Percentiles rank a stretch among this genome's conserved stretches.
Evolutionary conservation across 2,113 vertebrate genomes (phyloP).

Genomic region (Cathartes aura): DNA sequence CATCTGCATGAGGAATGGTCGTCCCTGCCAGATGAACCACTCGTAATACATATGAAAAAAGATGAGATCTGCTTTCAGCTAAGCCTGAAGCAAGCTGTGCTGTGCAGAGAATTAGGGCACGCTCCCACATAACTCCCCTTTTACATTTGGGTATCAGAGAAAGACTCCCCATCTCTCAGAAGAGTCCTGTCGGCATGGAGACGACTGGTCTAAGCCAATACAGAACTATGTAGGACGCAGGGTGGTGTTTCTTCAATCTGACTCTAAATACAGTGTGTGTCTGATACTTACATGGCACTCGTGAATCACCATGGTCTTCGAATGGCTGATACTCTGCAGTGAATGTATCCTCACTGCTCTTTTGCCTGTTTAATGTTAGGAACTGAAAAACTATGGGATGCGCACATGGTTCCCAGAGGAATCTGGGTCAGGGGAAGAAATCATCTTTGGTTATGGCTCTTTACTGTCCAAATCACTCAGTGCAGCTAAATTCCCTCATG

Average conservation of each 20-base stretch:
- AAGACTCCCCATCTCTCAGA: background rate
- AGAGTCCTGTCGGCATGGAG: rapidly evolving
- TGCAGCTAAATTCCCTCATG: background rate
- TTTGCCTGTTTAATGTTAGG: background rate
- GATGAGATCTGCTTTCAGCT: background rate
- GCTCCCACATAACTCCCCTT: background rate
- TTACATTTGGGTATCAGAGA: rapidly evolving
- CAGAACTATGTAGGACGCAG: background rate
- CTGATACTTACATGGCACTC: background rate
- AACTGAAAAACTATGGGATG: background rate
- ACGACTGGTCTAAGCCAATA: rapidly evolving
- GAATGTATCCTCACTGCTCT: background rate
- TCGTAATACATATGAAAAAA: background rate
- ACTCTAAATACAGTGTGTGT: background rate
- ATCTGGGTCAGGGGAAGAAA: constrained; percentile 42
- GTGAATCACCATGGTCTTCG: background rate
- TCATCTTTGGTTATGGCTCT: constrained; percentile 26
- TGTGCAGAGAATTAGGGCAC: background rate
- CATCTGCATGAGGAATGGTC: background rate
- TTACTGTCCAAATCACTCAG: background rate
- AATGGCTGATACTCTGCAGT: background rate
- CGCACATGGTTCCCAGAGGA: background rate
- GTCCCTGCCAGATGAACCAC: background rate
- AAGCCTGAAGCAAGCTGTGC: background rate
- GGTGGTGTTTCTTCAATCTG: background rate